Percentiles rank a stretch among this genome's conserved stretches.
phyloP scores from a whole-genome alignment of 2,888 invertebrate genomes.

The Mythimna loreyi region DNA sequence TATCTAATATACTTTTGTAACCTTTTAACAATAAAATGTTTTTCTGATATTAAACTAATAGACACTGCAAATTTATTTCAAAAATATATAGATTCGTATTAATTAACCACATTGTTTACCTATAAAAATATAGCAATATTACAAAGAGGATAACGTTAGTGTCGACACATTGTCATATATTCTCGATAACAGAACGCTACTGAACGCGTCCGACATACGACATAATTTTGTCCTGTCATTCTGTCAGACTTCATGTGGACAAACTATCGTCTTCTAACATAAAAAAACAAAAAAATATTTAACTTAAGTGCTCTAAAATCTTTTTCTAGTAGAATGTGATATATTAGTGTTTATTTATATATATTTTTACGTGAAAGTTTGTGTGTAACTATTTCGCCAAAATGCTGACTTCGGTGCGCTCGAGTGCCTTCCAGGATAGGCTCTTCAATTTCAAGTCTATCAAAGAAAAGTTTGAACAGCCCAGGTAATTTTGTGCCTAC shows the following conservation, averaged over 20 bases:
- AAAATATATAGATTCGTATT: conserved; percentile 4
- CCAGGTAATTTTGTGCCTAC: conserved; percentile 75
- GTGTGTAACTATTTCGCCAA: conserved; percentile 66
- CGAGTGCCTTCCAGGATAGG: conserved; percentile 78
- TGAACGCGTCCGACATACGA: conserved; percentile 27
- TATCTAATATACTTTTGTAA: too few species aligned
- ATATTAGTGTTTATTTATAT: conserved; percentile 6
- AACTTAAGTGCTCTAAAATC: conserved; percentile 7
- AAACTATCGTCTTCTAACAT: conserved; percentile 15
- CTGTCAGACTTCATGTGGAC: conserved; percentile 29
- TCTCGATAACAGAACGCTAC: conserved; percentile 49
- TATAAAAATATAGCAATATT: conserved; percentile 26
- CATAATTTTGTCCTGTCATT: conserved; percentile 36
- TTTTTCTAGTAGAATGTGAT: conserved; percentile 40
- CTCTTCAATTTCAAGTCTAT: conserved; percentile 83
- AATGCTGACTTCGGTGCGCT: conserved; percentile 79
- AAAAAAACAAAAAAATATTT: conserved; percentile 5
- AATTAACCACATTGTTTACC: conserved; percentile 41
- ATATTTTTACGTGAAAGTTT: conserved; percentile 25
- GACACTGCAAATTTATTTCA: too few species aligned
- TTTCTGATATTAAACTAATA: too few species aligned
- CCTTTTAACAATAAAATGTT: too few species aligned
- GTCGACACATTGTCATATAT: conserved; percentile 43
- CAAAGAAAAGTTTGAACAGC: conserved; percentile 84
- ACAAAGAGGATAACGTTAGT: conserved; percentile 55